Evolutionary conservation across 1,140 invertebrate species (phyloP).

Genomic region (Lordiphosa collinella): DNA sequence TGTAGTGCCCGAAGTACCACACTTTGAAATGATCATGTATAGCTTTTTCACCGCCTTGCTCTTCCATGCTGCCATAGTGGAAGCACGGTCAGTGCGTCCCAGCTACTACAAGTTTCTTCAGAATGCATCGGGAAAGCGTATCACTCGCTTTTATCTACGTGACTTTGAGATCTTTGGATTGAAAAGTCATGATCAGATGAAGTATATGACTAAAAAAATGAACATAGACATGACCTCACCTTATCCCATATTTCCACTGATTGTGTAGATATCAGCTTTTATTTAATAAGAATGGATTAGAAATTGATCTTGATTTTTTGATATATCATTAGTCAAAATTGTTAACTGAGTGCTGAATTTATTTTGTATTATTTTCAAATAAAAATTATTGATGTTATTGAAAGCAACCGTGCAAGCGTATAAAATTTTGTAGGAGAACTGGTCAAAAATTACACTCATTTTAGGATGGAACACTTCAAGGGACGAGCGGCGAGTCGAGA

Average conservation of each 20-base stretch:
- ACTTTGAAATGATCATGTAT: slow-evolving; percentile 85
- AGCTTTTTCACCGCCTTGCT: slow-evolving; percentile 87
- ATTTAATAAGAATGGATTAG: no score
- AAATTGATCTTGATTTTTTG: background rate
- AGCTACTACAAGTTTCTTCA: slow-evolving; percentile 92
- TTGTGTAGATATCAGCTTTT: slow-evolving; percentile 3
- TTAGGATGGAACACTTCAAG: no score
- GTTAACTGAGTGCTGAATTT: no score
- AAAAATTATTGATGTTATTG: no score
- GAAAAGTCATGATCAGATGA: slow-evolving; percentile 78
- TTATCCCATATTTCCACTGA: slow-evolving; percentile 28
- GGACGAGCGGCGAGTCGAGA: no score
- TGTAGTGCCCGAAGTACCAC: slow-evolving; percentile 82
- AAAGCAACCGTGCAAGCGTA: no score
- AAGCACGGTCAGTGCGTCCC: slow-evolving; percentile 87
- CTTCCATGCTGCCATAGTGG: slow-evolving; percentile 89
- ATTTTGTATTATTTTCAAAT: no score
- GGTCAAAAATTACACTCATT: no score
- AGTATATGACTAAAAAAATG: slow-evolving; percentile 69
- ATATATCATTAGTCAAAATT: background rate
- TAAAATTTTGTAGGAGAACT: no score
- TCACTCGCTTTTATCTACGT: slow-evolving; percentile 56
- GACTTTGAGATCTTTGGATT: slow-evolving; percentile 83
- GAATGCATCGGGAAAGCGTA: slow-evolving; percentile 82
- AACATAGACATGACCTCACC: slow-evolving; percentile 41